Base-by-base conservation (phyloP, 2,888 invertebrate genomes). In the Meloe dianella region DNA sequence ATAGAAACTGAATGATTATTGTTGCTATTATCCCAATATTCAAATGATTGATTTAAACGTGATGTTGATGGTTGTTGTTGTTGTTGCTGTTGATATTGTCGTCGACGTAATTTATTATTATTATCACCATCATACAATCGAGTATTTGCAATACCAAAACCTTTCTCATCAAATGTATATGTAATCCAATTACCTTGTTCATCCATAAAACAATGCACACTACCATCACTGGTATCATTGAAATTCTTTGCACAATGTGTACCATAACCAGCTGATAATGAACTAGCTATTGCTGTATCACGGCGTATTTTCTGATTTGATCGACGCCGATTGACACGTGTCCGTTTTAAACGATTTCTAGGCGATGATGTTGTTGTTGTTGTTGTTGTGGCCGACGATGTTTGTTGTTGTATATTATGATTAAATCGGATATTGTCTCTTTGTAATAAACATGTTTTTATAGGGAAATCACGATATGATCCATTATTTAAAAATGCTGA, bases 161-260 rank as follows among this genome's bases (percentile, higher is more conserved):
- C 90, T 74, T 91, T 91, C 76, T 93, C 93, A 75, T 94, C 93
- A 80, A 96, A 95, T 0, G 94, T 93, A 77, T 93, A 93, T 0
- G 94, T 92, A 84, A 93, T 89, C 93, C 94, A 95, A 77, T 93
- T 92, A 54, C 94, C 94, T 75, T 90, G 89, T 79, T 95, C 94
- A 77, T 95, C 95, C 81, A 92, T 89, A 78, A 94, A 94, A 80
- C 91, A 94, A 82, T 95, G 95, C 51, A 94, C 91, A 1, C 94
- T 92, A 12, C 94, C 94, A 75, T 94, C 93, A 2, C 87, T 88
- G 0, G 94, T 94, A 78, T 95, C 95, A 65, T 93, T 91, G 77
- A 94, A 93, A 29, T 90, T 92, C 27, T 89, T 90, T 4, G 94
- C 94, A 64, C 93, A 86, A 78, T 94, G 93, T 24, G 87, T 88